Percentiles rank a stretch among this genome's conserved stretches.
Evolutionary conservation across 1,140 invertebrate species (phyloP).

Genomic region (Drosophila tsacasi): DNA sequence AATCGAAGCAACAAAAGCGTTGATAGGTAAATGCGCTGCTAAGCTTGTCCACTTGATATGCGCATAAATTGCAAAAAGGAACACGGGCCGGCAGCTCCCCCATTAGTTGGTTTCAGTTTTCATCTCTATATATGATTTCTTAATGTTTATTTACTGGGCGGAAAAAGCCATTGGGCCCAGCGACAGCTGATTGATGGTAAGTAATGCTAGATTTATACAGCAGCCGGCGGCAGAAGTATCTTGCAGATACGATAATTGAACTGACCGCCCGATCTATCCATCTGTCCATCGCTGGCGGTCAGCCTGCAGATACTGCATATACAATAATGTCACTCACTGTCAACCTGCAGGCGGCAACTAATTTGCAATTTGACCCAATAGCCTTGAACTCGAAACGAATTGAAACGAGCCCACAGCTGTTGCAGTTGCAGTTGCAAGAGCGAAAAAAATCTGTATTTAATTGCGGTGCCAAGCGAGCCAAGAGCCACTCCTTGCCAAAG

Average conservation of each 20-base stretch:
- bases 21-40: constrained; percentile 56
- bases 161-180: constrained; percentile 60
- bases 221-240: constrained; percentile 30
- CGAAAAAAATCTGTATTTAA: constrained; percentile 70
- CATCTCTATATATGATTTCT: constrained; percentile 60
- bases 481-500: constrained; percentile 62
- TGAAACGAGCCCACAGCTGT: constrained; percentile 55
- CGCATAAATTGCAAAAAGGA: constrained; percentile 59
- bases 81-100: background rate
- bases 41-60: constrained; percentile 61
- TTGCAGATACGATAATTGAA: constrained; percentile 44
- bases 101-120: constrained; percentile 46
- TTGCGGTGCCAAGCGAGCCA: constrained; percentile 50
- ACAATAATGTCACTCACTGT: constrained; percentile 77
- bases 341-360: constrained; percentile 80
- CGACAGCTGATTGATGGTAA: constrained; percentile 81
- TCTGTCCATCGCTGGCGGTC: constrained; percentile 39
- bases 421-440: constrained; percentile 49
- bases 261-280: constrained; percentile 18
- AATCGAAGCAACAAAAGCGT: constrained; percentile 58
- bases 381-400: constrained; percentile 76
- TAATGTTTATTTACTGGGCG: constrained; percentile 69
- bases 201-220: constrained; percentile 76
- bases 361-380: constrained; percentile 79
- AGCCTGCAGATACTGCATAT: constrained; percentile 36